Base-by-base conservation (phyloP, 1,140 invertebrate genomes). In the Aleiodes sp. region DNA sequence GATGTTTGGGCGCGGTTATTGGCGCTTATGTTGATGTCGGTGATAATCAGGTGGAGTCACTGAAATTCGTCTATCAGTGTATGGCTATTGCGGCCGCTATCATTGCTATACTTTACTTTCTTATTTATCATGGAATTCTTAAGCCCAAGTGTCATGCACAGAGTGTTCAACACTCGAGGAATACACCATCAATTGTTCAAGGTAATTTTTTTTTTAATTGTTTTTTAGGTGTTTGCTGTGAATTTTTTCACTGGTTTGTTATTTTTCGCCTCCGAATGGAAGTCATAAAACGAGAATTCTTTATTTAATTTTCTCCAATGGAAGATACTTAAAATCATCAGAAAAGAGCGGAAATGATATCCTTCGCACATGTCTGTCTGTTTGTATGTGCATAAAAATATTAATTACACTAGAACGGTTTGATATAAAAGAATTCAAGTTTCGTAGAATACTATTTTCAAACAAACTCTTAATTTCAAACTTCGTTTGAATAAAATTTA, bases 91-190 rank as follows among this genome's bases (percentile, higher is more conserved):
- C 87, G 2, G 88, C 92, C 8, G 88, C 90, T 21, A 74, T 90
- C 10, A 84, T 91, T 7, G 90, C 90, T 1, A 83, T 88, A 0
- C 62, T 91, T 0, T 94, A 94, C 76, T 91, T 93, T 64, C 78
- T 89, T 9, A 75, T 91, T 2, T 94, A 94, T 80, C 91, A 93
- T 76, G 87, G 91, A 68, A 84, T 92, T 70, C 79, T 94, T 70
- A 92, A 91, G 39, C 91, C 91, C 37, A 86, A 88, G 61, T 93
- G 91, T 81, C 88, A 90, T 41, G 88, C 91, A 33, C 89, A 90
- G 56, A 85, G 88, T 2, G 86, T 88, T 29, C 84, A 89, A 60
- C 87, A 86, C 31, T 76, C 82, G 71, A 79, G 86, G 85, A 83
- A 86, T 78, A 88, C 84, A 62, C 84, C 81, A 61, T 87, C 81